These are phyloP conservation scores for Grantiella picta DNA, from an alignment of 2,113 vertebrate species.

Conservation along the genomic window DNA sequence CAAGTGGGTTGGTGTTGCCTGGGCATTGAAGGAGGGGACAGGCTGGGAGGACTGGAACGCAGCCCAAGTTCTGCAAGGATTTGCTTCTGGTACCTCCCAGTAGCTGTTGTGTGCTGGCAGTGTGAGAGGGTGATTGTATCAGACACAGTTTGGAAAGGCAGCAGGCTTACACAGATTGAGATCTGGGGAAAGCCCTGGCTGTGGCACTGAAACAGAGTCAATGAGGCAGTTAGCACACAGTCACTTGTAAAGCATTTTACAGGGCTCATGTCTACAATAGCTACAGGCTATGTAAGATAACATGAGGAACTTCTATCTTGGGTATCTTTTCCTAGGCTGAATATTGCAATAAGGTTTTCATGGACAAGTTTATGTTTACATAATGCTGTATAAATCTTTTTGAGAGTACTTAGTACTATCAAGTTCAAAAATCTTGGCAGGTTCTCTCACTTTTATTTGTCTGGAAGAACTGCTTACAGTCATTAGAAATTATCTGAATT, in stretches of 20 bases:
- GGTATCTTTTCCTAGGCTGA: background rate
- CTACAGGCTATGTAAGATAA: background rate
- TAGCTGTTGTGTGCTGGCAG: background rate
- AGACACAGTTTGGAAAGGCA: background rate
- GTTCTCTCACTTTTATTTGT: background rate
- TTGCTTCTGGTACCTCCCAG: background rate
- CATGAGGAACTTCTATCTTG: background rate
- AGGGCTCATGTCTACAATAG: background rate
- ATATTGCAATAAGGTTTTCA: background rate
- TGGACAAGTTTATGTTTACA: background rate
- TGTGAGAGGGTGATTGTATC: background rate
- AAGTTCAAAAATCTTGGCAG: background rate
- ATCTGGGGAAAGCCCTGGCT: background rate
- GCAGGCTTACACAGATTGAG: background rate
- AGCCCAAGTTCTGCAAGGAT: background rate
- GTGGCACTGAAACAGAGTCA: background rate
- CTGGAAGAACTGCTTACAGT: background rate
- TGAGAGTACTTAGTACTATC: background rate
- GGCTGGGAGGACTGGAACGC: background rate
- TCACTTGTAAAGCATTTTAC: background rate
- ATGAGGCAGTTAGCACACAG: background rate
- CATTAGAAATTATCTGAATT: background rate
- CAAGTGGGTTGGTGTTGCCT: background rate
- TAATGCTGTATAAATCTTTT: background rate
- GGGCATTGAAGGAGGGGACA: accelerated